phyloP scores from a whole-genome alignment of 2,113 vertebrate species.

The Lichenostomus cassidix region DNA sequence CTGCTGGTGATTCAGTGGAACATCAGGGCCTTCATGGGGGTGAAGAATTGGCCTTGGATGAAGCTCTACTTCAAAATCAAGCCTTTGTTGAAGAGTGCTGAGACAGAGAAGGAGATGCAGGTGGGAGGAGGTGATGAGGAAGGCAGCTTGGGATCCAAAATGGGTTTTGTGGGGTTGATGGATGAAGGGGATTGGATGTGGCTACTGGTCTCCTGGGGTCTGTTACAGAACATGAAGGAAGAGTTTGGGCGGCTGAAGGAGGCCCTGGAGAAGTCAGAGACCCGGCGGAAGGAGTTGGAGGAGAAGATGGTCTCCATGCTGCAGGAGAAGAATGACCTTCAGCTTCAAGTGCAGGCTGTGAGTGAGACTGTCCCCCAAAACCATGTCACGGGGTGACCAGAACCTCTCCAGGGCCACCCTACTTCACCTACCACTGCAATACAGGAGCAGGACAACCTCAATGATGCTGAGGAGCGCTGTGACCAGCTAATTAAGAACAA shows the following conservation, averaged over 20 bases:
- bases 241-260: conserved; percentile 83
- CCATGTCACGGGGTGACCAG: not conserved
- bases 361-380: conserved; percentile 9
- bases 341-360: conserved; percentile 87
- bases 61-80: conserved; percentile 93
- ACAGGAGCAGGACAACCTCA: conserved; percentile 91
- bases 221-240: conserved; percentile 73
- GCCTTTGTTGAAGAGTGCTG: conserved; percentile 85
- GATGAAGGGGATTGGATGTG: not conserved
- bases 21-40: conserved; percentile 90
- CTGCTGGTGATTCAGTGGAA: conserved; percentile 92
- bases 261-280: conserved; percentile 87
- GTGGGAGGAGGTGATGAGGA: not conserved
- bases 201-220: not conserved
- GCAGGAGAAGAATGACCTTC: conserved; percentile 88
- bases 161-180: not conserved
- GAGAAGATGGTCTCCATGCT: conserved; percentile 92
- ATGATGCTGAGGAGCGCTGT: conserved; percentile 87
- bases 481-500: conserved; percentile 91
- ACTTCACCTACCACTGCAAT: not conserved
- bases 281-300: conserved; percentile 87
- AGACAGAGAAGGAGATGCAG: conserved; percentile 84
- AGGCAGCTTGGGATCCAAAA: not conserved
- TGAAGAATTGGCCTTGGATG: conserved; percentile 95
- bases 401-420: not conserved